Evolutionary conservation across 2,797 vertebrate genomes (phyloP).

Genomic region (Falco rusticolus): DNA sequence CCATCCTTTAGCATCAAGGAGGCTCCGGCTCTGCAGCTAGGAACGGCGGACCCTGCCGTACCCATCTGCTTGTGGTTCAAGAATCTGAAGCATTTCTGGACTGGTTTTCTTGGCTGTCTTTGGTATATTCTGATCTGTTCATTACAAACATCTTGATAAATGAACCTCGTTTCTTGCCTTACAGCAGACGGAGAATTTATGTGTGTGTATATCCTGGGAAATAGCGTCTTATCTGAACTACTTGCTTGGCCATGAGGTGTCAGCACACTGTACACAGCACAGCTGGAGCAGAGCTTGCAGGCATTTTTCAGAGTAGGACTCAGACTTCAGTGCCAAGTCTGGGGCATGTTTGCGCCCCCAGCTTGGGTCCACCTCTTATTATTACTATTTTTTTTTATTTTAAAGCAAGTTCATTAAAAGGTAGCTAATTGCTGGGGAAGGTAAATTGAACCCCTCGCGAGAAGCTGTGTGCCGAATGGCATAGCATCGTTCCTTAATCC

Average conservation of each 20-base stretch:
- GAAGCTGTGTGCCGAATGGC: not conserved
- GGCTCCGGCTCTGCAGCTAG: not conserved
- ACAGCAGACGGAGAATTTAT: not conserved
- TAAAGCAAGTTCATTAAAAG: not conserved
- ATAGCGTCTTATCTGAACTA: not conserved
- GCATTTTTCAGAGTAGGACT: not conserved
- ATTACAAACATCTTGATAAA: not conserved
- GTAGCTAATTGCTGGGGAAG: not conserved
- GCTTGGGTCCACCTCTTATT: not conserved
- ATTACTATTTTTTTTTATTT: not conserved
- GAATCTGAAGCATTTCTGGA: not conserved
- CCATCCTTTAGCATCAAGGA: not conserved
- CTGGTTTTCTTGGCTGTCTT: not conserved
- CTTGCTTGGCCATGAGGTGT: conserved; percentile 43
- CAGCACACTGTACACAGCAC: conserved; percentile 1
- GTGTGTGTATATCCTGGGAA: not conserved
- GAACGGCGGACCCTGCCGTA: not conserved
- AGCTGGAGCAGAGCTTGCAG: conserved; percentile 28
- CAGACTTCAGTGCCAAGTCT: not conserved
- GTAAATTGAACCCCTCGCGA: not conserved
- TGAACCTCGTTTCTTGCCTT: not conserved
- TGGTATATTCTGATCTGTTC: not conserved
- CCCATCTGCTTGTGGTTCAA: not conserved
- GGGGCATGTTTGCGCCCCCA: not conserved
- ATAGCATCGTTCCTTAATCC: not conserved